Conservation (phyloP, 2,888 invertebrate genomes). For the Glaucopsyche alexis region DNA sequence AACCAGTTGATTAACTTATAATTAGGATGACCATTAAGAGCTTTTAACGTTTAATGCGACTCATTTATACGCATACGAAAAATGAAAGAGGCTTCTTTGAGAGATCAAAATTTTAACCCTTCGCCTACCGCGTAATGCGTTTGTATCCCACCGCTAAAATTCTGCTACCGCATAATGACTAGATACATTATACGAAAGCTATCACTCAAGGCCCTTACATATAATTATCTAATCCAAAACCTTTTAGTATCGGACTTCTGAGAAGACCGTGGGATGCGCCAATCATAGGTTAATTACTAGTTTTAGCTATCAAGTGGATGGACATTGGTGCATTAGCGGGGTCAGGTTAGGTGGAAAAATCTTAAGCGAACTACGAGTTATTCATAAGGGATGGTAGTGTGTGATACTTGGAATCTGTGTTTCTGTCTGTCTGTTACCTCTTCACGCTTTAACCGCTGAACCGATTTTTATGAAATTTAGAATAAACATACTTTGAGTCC, state of each 20-base stretch:
- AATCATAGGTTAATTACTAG: conserved; percentile 72
- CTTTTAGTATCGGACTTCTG: conserved; percentile 74
- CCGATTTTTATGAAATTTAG: too few relatives aligned
- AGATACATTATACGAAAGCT: conserved; percentile 60
- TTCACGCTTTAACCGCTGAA: too few relatives aligned
- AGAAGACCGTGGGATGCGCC: conserved; percentile 72
- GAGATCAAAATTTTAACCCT: not conserved
- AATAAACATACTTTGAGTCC: too few relatives aligned
- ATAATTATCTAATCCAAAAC: conserved; percentile 79
- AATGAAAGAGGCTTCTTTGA: not conserved
- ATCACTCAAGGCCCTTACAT: conserved; percentile 59
- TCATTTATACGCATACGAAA: too few relatives aligned
- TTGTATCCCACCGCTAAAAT: conserved; percentile 44
- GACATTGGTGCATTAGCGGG: conserved; percentile 64
- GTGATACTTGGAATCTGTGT: not conserved
- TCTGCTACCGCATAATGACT: conserved; percentile 66
- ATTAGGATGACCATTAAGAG: too few relatives aligned
- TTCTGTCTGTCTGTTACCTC: too few relatives aligned
- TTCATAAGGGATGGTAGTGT: not conserved
- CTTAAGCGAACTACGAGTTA: not conserved
- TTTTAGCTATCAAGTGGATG: conserved; percentile 67
- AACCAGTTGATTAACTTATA: too few relatives aligned
- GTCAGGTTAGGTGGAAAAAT: conserved; percentile 43
- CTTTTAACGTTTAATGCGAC: too few relatives aligned
- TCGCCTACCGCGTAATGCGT: conserved; percentile 7